These are phyloP conservation scores for Bugulina stolonifera DNA, from an alignment of 2,888 invertebrate genomes.

Conservation along the genomic window DNA sequence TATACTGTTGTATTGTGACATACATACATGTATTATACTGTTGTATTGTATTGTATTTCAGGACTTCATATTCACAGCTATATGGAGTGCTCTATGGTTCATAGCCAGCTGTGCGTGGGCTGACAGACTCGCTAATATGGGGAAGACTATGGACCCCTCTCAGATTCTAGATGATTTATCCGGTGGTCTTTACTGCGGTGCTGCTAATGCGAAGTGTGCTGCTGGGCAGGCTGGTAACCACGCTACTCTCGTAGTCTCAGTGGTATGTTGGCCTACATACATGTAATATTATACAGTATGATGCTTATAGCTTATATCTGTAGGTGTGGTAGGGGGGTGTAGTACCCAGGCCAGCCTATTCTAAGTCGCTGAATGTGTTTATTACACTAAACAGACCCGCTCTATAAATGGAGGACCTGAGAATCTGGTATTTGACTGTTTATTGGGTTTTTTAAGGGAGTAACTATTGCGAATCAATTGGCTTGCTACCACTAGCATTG, in stretches of 20 bases:
- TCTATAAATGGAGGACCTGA: too few relatives aligned
- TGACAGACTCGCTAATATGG: conserved; percentile 60
- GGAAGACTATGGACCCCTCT: conserved; percentile 55
- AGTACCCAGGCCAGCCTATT: too few relatives aligned
- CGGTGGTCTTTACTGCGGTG: conserved; percentile 32
- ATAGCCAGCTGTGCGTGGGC: conserved; percentile 67
- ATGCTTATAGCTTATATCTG: too few relatives aligned
- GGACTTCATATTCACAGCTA: conserved; percentile 63
- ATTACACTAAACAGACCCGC: too few relatives aligned
- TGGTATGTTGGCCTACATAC: conserved; percentile 46
- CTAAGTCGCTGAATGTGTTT: too few relatives aligned
- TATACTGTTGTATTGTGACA: too few relatives aligned
- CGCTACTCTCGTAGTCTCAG: conserved; percentile 58
- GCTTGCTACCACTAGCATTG: too few relatives aligned
- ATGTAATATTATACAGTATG: too few relatives aligned
- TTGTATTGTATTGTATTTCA: conserved; percentile 36
- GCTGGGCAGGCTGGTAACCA: conserved; percentile 51
- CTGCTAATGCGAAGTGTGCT: conserved; percentile 31
- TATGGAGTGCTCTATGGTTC: conserved; percentile 65
- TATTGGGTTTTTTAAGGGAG: too few relatives aligned
- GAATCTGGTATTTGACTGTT: too few relatives aligned
- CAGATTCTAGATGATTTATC: conserved; percentile 35
- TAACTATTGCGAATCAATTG: too few relatives aligned
- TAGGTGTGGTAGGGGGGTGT: too few relatives aligned
- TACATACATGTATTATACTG: background rate